phyloP scores from a whole-genome alignment of 2,113 vertebrate genomes.

The Panthera tigris region DNA sequence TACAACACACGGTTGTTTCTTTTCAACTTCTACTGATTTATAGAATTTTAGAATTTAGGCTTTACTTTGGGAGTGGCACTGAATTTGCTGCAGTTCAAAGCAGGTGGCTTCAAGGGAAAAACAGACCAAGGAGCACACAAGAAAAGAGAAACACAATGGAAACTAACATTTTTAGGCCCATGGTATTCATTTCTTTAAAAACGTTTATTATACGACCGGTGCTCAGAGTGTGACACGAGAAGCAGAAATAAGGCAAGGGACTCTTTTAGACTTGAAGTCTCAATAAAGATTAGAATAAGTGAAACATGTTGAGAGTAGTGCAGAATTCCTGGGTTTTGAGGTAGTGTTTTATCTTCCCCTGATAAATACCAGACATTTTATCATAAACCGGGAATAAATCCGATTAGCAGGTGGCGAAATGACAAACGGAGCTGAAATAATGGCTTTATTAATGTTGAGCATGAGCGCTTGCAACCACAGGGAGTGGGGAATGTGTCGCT shows the following conservation, averaged over 20 bases:
- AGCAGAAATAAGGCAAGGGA: not conserved
- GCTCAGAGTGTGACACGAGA: not conserved
- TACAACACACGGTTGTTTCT: not conserved
- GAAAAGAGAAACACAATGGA: not conserved
- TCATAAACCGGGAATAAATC: not conserved
- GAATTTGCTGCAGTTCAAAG: not conserved
- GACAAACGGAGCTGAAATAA: not conserved
- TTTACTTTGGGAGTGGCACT: not conserved
- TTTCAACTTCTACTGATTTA: not conserved
- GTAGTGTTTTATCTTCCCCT: not conserved
- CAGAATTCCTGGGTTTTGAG: not conserved
- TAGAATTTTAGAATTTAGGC: not conserved
- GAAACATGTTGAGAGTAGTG: not conserved
- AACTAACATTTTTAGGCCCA: not conserved
- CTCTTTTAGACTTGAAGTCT: not conserved
- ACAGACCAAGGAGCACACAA: not conserved
- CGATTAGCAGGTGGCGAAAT: not conserved
- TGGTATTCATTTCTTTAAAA: slow-evolving; percentile 7
- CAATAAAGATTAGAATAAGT: not conserved
- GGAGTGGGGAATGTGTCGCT: not conserved
- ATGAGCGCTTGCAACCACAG: not conserved
- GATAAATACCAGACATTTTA: not conserved
- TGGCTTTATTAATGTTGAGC: too few relatives aligned
- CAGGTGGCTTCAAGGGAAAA: not conserved
- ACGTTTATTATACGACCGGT: not conserved